A percentile compares a stretch with the other conserved stretches of the same genome.
phyloP scores from a whole-genome alignment of 2,888 invertebrate species.

The Notodonta dromedarius region DNA sequence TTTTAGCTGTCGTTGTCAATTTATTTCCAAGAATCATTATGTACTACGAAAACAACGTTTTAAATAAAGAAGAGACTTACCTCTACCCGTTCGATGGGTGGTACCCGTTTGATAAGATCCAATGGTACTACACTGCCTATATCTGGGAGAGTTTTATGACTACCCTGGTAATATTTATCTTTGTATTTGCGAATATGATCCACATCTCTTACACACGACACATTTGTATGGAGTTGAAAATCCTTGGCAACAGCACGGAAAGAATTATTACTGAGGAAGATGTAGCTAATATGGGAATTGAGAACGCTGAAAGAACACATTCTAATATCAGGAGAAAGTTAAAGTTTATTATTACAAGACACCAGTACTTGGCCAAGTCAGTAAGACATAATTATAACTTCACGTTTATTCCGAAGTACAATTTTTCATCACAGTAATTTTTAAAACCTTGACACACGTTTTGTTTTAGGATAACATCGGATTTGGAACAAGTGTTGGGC shows the following conservation, averaged over 20 bases:
- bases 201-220: constrained; percentile 56
- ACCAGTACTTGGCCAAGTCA: constrained; percentile 61
- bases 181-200: constrained; percentile 57
- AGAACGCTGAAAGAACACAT: constrained; percentile 38
- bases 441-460: constrained; percentile 2
- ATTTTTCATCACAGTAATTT: neutral
- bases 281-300: constrained; percentile 38
- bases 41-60: constrained; percentile 52
- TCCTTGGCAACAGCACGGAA: constrained; percentile 57
- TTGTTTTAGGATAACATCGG: constrained; percentile 59
- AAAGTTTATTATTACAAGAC: constrained; percentile 56
- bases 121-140: constrained; percentile 65
- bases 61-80: constrained; percentile 48
- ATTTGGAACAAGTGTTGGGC: constrained; percentile 60
- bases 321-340: constrained; percentile 47
- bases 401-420: neutral
- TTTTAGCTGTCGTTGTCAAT: constrained; percentile 52
- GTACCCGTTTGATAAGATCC: constrained; percentile 72
- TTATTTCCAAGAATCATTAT: constrained; percentile 67
- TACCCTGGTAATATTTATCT: constrained; percentile 58
- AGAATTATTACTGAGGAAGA: constrained; percentile 52
- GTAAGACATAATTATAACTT: constrained; percentile 9
- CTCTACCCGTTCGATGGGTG: constrained; percentile 72
- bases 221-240: constrained; percentile 69
- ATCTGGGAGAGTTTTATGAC: constrained; percentile 70